Evolutionary conservation across 2,113 vertebrate species (phyloP).

Genomic region (Otis tarda): DNA sequence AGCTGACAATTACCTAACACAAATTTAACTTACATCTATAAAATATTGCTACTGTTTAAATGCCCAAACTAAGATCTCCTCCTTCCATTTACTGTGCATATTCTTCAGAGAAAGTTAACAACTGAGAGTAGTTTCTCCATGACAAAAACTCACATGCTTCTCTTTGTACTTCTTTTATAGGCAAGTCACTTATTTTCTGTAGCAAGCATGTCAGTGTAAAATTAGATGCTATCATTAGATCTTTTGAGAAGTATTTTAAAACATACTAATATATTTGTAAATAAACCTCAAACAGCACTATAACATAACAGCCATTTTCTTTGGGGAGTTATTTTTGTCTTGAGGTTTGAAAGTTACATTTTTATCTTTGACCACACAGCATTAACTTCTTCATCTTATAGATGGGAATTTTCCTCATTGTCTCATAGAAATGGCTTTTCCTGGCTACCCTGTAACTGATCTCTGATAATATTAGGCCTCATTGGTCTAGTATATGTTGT

Average conservation of each 20-base stretch:
- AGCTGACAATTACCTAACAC: background rate
- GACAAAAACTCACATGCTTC: background rate
- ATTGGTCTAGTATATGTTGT: background rate
- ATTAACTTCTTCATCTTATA: background rate
- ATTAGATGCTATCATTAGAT: background rate
- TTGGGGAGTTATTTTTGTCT: background rate
- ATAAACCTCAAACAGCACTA: background rate
- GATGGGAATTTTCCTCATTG: background rate
- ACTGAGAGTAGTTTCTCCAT: background rate
- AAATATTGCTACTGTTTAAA: background rate
- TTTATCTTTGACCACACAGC: background rate
- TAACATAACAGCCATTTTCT: background rate
- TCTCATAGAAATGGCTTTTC: background rate
- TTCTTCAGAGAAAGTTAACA: background rate
- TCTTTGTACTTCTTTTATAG: background rate
- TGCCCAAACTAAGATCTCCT: background rate
- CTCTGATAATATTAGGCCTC: background rate
- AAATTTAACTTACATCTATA: background rate
- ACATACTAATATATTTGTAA: background rate
- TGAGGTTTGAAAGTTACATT: background rate
- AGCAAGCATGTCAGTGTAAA: background rate
- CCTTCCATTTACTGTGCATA: background rate
- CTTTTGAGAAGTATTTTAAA: background rate
- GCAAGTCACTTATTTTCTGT: background rate
- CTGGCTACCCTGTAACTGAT: background rate